phyloP scores from a whole-genome alignment of 1,140 invertebrate genomes.

The Platyscapa corneri region DNA sequence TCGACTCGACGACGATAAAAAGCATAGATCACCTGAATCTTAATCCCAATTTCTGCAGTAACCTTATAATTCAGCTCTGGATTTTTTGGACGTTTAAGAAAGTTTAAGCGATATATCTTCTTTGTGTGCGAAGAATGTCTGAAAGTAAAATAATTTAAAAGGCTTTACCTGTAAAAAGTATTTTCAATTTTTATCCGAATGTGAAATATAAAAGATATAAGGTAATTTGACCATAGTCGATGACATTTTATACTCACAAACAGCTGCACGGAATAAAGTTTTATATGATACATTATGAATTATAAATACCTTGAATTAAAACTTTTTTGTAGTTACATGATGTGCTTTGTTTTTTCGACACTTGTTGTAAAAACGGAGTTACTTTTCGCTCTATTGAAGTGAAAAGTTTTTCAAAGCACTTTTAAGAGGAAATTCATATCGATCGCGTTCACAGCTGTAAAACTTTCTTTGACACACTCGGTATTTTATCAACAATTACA shows the following conservation, averaged over 20 bases:
- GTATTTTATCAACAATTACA: background rate
- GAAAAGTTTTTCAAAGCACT: conserved; percentile 32
- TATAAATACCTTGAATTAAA: background rate
- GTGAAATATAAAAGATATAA: background rate
- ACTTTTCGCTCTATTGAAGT: conserved; percentile 10
- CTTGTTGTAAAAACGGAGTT: background rate
- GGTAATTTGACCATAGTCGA: background rate
- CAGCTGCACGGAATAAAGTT: too few species aligned
- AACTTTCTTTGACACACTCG: background rate
- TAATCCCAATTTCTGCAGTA: too few species aligned
- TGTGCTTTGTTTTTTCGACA: background rate
- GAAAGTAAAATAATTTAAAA: too few species aligned
- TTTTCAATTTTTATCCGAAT: background rate
- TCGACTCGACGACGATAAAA: too few species aligned
- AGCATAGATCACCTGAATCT: too few species aligned
- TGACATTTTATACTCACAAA: background rate
- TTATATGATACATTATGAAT: too few species aligned
- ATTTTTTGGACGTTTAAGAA: too few species aligned
- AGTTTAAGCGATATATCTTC: too few species aligned
- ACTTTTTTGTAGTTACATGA: background rate
- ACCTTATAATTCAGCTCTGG: too few species aligned
- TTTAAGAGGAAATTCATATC: background rate
- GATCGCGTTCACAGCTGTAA: background rate
- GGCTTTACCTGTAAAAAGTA: too few species aligned
- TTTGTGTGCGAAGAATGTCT: too few species aligned